Evolutionary conservation across 2,888 invertebrate species (phyloP).

Genomic region (Leptinotarsa peninsularis): DNA sequence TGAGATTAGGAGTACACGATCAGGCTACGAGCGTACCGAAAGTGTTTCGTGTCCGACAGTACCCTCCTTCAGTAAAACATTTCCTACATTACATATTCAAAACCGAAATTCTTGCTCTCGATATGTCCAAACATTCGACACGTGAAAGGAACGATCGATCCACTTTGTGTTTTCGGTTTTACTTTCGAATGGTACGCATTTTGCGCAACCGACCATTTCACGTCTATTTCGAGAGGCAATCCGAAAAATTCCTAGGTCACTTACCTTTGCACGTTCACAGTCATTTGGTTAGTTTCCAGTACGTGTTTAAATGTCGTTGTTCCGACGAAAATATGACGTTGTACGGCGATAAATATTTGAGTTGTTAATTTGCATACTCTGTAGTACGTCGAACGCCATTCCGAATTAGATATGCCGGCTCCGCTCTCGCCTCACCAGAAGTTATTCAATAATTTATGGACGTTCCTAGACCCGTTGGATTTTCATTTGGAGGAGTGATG

Average conservation of each 20-base stretch:
- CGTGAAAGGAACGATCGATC: not conserved
- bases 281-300: constrained; percentile 34
- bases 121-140: too few species aligned
- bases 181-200: constrained; percentile 28
- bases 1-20: too few species aligned
- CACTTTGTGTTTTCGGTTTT: constrained; percentile 22
- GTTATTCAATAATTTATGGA: not conserved
- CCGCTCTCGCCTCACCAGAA: not conserved
- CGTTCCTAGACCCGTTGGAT: not conserved
- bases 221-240: constrained; percentile 26
- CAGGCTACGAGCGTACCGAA: too few species aligned
- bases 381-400: constrained; percentile 6
- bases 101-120: too few species aligned
- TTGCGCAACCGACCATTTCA: not conserved
- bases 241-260: constrained; percentile 38
- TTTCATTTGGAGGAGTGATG: not conserved
- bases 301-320: constrained; percentile 33
- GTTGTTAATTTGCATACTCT: constrained; percentile 17
- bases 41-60: too few species aligned
- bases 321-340: constrained; percentile 27
- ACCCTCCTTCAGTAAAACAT: too few species aligned
- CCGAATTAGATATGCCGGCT: not conserved
- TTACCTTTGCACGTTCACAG: constrained; percentile 42
- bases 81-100: too few species aligned
- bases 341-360: constrained; percentile 24